Evolutionary conservation across 2,113 vertebrate species (phyloP).

Genomic region (Girardinichthys multiradiatus): DNA sequence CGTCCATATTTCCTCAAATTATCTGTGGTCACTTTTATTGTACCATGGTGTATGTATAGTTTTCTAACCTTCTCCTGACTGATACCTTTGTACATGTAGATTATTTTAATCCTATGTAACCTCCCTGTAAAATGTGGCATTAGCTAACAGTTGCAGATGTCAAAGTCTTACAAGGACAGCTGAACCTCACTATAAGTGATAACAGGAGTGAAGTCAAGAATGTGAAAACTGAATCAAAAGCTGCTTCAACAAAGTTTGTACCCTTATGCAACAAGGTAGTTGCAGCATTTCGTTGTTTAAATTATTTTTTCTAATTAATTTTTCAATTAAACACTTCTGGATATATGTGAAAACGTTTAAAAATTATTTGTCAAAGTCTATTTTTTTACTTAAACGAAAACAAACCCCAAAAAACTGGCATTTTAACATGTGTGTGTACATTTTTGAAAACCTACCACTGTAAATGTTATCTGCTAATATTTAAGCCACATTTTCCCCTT

Average conservation of each 20-base stretch:
- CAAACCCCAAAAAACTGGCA: neutral
- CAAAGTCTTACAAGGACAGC: neutral
- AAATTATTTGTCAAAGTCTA: neutral
- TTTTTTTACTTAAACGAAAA: neutral
- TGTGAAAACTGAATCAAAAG: neutral
- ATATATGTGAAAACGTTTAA: neutral
- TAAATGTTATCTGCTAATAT: neutral
- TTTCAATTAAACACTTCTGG: neutral
- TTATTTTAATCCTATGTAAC: too few species aligned
- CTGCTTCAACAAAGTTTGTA: neutral
- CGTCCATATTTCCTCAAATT: too few species aligned
- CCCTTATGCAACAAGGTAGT: neutral
- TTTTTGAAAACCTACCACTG: too few species aligned
- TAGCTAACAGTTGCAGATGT: neutral
- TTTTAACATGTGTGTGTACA: neutral
- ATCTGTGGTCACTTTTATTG: too few species aligned
- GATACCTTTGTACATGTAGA: too few species aligned
- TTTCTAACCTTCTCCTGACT: too few species aligned
- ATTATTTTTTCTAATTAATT: neutral
- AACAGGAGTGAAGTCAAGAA: neutral
- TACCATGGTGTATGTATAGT: too few species aligned
- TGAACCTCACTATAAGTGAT: neutral
- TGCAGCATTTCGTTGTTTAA: too few species aligned
- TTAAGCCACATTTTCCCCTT: too few species aligned
- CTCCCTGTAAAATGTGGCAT: neutral